Percentiles rank a stretch among this genome's conserved stretches.
Conservation (phyloP, 1,140 invertebrate species). For the Polypedilum pembai region DNA sequence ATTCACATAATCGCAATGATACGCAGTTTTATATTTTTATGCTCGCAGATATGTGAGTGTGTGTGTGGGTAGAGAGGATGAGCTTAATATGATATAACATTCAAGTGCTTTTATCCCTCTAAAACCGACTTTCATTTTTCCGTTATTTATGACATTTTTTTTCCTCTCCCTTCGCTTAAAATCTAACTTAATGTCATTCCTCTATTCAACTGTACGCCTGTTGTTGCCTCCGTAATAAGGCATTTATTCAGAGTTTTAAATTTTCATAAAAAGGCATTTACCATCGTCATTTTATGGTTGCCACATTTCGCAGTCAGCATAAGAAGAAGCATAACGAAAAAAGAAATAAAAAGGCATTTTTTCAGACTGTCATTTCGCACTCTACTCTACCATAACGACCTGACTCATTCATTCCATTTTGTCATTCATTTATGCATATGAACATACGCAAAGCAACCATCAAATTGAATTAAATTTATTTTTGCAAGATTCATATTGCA, state of each 20-base stretch:
- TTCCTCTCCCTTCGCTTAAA: too few species aligned
- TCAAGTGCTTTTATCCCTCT: conserved; percentile 5
- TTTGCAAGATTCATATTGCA: background rate
- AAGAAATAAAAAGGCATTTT: conserved; percentile 1
- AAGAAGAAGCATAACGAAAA: too few species aligned
- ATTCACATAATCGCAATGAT: conserved; percentile 28
- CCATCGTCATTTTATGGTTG: conserved; percentile 17
- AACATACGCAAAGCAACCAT: conserved; percentile 4
- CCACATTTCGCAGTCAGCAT: background rate
- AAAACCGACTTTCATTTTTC: conserved; percentile 1
- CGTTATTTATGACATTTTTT: conserved; percentile 2
- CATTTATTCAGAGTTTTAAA: background rate
- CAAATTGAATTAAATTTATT: conserved; percentile 15
- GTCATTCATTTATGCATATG: too few species aligned
- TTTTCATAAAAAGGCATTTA: conserved; percentile 19
- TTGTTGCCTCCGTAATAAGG: too few species aligned
- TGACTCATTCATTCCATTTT: background rate
- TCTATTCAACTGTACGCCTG: too few species aligned
- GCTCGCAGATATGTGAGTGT: background rate
- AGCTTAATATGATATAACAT: conserved; percentile 22
- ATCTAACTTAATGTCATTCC: too few species aligned
- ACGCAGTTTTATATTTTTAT: conserved; percentile 7
- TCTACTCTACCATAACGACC: background rate
- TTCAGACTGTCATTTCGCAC: background rate
- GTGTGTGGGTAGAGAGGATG: background rate